phyloP scores from a whole-genome alignment of 53 echinoderm and acorn worm genomes.

The Holothuria scabra region DNA sequence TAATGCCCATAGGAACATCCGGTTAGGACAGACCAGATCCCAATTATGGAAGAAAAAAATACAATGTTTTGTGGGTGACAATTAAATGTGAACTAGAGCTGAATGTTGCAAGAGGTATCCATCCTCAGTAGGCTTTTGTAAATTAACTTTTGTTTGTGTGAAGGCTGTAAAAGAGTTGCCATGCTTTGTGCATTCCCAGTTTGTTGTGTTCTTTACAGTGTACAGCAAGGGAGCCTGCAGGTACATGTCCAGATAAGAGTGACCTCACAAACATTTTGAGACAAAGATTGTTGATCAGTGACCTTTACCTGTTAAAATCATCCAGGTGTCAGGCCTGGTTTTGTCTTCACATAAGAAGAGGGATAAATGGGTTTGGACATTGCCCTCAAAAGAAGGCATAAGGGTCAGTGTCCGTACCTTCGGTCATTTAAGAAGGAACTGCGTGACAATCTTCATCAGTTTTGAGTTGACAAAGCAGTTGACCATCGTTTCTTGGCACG shows the following conservation, averaged over 20 bases:
- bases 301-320: slow-evolving; percentile 24
- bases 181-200: too few species aligned
- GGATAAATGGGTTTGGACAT: slow-evolving; percentile 18
- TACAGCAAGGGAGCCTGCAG: too few species aligned
- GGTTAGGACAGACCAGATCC: too few species aligned
- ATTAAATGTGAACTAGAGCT: too few species aligned
- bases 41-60: too few species aligned
- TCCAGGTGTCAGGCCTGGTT: slow-evolving; percentile 16
- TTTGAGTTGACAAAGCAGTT: background rate
- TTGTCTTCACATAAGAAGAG: background rate
- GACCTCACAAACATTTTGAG: slow-evolving; percentile 18
- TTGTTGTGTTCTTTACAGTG: too few species aligned
- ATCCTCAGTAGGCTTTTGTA: too few species aligned
- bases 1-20: too few species aligned
- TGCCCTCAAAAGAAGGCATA: background rate
- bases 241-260: background rate
- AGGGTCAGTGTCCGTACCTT: slow-evolving; percentile 26
- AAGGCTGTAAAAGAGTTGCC: too few species aligned
- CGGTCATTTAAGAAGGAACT: background rate
- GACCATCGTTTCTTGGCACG: slow-evolving; percentile 14
- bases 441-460: background rate
- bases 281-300: slow-evolving; percentile 7
- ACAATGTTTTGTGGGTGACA: too few species aligned
- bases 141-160: too few species aligned
- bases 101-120: too few species aligned